Base-by-base conservation (phyloP, 1,140 invertebrate genomes). In the Drosophila watanabei region DNA sequence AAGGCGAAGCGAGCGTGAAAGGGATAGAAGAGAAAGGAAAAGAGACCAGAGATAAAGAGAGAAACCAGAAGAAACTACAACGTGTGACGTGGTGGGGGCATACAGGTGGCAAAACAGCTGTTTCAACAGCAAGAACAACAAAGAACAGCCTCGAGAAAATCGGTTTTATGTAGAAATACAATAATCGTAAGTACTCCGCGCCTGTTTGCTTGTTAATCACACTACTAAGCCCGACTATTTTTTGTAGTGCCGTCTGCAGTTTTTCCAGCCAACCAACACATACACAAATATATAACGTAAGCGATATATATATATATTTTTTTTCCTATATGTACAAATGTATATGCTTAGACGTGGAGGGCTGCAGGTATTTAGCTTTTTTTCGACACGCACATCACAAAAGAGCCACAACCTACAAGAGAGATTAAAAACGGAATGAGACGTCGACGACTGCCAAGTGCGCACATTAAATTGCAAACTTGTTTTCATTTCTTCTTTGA, bases 391-490 rank as follows among this genome's bases (percentile, higher is more conserved):
- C 43, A 49, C 57, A 79, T 48, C 57, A 48, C 65, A 69, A 51
- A 51, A 68, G 43, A 69, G 32, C 11, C 32, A 45, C 24, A 65
- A 57, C n/a, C n/a, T 64, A 73, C 51, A 52, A 72, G 78, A 83
- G 78, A 79, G 78, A 62, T 33, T 72, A 82, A 68, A 61, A 39
- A 57, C 33, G 69, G 79, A 81, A 70, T 60, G 71, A 52, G 41
- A 73, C 69, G 58, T 76, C 78, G 79, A 75, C 71, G 77, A 81
- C 75, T 85, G 84, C 78, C 75, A 91, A 91, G 81, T 87, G 87
- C 80, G 84, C 89, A 85, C 89, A 91, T 86, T 75, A 89, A 80
- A 92, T 92, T 92, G 89, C 82, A 92, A 92, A 92, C 89, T 92
- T 86, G 89, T 92, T 92, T 92, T 89, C 51, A 82, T 75, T 77